phyloP scores from a whole-genome alignment of 2,797 vertebrate species.

The Aulostomus chinensis region DNA sequence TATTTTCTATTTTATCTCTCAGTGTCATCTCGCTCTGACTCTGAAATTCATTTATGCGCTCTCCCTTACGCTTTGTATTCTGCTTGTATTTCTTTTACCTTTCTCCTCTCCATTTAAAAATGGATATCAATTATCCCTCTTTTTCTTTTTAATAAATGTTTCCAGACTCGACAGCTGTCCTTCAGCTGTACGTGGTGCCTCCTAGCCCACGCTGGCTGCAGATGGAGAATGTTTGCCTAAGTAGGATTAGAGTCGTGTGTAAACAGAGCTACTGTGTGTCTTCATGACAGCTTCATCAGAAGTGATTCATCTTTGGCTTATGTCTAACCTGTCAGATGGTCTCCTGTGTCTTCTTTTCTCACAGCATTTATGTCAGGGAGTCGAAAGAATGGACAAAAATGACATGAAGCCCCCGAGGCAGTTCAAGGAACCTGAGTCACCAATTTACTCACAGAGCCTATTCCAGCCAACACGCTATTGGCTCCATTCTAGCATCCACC shows the following conservation, averaged over 20 bases:
- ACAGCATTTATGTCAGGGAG: no score
- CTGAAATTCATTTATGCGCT: conserved; percentile 65
- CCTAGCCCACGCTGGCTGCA: conserved; percentile 12
- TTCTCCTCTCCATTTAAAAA: conserved; percentile 18
- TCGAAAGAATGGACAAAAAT: no score
- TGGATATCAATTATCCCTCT: conserved; percentile 25
- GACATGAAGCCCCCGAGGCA: no score
- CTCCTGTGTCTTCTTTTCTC: neutral
- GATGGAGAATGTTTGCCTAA: conserved; percentile 24
- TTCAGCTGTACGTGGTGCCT: conserved; percentile 31
- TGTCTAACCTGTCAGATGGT: neutral
- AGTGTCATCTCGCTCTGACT: conserved; percentile 58
- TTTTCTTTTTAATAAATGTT: conserved; percentile 10
- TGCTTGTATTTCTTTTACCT: neutral
- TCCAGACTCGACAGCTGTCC: conserved; percentile 44
- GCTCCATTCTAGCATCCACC: no score
- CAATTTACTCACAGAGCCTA: no score
- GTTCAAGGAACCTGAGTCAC: no score
- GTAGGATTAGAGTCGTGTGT: conserved; percentile 5
- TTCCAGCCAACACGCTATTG: no score
- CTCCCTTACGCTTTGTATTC: conserved; percentile 13
- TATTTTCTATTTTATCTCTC: conserved; percentile 65
- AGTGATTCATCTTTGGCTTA: neutral
- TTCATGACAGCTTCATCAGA: conserved; percentile 12
- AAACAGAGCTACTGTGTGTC: conserved; percentile 29